Conservation (phyloP, 1,140 invertebrate species). For the Lepidostoma basale region DNA sequence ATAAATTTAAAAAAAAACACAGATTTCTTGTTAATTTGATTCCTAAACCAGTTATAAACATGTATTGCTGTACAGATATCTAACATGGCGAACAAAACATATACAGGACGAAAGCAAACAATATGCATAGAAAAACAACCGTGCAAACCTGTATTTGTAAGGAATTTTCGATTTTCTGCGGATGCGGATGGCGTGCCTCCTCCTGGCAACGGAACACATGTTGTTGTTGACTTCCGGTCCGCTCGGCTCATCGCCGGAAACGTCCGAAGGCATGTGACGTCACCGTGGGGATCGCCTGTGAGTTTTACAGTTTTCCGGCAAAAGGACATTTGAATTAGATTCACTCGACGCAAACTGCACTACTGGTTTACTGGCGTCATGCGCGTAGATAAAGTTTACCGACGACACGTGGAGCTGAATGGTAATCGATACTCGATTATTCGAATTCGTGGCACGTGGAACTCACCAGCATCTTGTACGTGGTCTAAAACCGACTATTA, state of each 20-base stretch:
- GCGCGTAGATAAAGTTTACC: too few species aligned
- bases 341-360: background rate
- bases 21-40: too few species aligned
- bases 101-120: conserved; percentile 23
- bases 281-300: conserved; percentile 9
- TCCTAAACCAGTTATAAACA: too few species aligned
- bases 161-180: conserved; percentile 43
- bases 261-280: conserved; percentile 30
- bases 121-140: conserved; percentile 5
- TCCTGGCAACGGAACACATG: conserved; percentile 17
- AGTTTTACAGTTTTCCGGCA: background rate
- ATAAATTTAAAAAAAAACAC: too few species aligned
- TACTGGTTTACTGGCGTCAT: too few species aligned
- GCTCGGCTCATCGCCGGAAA: conserved; percentile 13
- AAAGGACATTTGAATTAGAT: conserved; percentile 6
- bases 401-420: too few species aligned
- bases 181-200: conserved; percentile 41
- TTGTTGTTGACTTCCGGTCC: conserved; percentile 30
- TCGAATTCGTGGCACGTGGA: too few species aligned
- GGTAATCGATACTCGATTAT: too few species aligned
- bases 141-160: conserved; percentile 45
- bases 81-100: too few species aligned
- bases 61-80: too few species aligned
- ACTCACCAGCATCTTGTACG: too few species aligned
- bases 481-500: too few species aligned